A percentile compares a stretch with the other conserved stretches of the same genome.
Evolutionary conservation across 2,113 vertebrate genomes (phyloP).

Genomic region (Glaucomys volans): DNA sequence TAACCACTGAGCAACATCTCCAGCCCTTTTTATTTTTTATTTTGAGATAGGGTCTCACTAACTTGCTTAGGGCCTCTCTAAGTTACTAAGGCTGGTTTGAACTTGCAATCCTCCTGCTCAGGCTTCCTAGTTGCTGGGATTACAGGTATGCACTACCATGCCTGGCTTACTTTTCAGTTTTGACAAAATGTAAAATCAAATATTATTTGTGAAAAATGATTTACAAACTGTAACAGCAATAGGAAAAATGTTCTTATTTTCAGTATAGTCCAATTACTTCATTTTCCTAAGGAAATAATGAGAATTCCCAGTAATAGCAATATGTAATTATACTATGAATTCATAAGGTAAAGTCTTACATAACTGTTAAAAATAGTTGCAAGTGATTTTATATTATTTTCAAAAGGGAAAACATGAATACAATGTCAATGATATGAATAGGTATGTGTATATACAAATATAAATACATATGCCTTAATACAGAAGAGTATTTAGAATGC

Average conservation of each 20-base stretch:
- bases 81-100: too few species aligned
- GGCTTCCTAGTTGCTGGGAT: too few species aligned
- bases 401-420: too few species aligned
- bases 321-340: not conserved
- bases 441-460: not conserved
- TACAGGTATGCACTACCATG: too few species aligned
- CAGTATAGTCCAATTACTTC: not conserved
- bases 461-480: not conserved
- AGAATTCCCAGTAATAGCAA: not conserved
- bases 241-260: not conserved
- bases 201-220: not conserved
- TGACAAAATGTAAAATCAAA: not conserved
- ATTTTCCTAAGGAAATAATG: not conserved
- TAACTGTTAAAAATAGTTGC: not conserved
- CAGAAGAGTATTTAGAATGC: not conserved
- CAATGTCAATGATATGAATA: not conserved
- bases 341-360: not conserved
- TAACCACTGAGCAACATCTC: too few species aligned
- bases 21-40: too few species aligned
- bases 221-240: not conserved
- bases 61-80: too few species aligned
- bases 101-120: too few species aligned
- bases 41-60: too few species aligned
- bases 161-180: not conserved
- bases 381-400: not conserved